Base-by-base conservation (phyloP, 2,888 invertebrate species). In the Diploptera punctata region DNA sequence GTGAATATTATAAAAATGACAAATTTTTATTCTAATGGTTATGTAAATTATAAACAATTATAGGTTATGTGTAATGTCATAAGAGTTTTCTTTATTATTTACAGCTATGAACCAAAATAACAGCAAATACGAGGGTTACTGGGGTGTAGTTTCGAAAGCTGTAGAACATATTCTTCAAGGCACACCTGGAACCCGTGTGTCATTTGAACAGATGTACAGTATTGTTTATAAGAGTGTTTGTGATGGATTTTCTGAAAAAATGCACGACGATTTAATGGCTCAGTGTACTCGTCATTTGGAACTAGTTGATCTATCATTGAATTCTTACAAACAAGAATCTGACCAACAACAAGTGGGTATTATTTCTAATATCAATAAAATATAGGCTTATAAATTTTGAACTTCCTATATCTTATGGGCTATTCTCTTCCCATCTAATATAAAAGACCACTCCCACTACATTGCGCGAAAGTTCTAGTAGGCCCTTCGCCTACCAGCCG, bases 211-310 rank as follows among this genome's bases (percentile, higher is more conserved):
- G 38, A 61, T 76, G 68, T 76, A 76, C 60, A 71, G 72, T 21
- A 69, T 74, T n/a, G 76, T 76, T 2, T 76, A 76, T 60, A 76
- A 75, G 52, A 67, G 72, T 52, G 75, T 75, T 0, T 75, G 75
- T 61, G 72, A 74, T 70, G 76, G 76, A 4, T 75, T 62, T 69
- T 70, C 75, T 3, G 76, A 76, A 60, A 70, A 71, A 61, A 65
- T 76, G 67, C 71, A 76, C 33, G 70, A 19, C 33, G 75, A 75
- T 44, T 62, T 76, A 10, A 10, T 76, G 38, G 68, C 60, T 10
- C 71, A 73, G 26, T 76, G 76, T 33, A 33, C 71, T 5, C 68
- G 33, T 24, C 73, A 76, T 68, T 54, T 76, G 43, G 74, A 75
- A 47, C 52, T 72, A 24, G 71, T 74, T 13, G 72, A 75, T 57